Conservation (phyloP, 2,888 invertebrate genomes). For the Pollenia angustigena region DNA sequence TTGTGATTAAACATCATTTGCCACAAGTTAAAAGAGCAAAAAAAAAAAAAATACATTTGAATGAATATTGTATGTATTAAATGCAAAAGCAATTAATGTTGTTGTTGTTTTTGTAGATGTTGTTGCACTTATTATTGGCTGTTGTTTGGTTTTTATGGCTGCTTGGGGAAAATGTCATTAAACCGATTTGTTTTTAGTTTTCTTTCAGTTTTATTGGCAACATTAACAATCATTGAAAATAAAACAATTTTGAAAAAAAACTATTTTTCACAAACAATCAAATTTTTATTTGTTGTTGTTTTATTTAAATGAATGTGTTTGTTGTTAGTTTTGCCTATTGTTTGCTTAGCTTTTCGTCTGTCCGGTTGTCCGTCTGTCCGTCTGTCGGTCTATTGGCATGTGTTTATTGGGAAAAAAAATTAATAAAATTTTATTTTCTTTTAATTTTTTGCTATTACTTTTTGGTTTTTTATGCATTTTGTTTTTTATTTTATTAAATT, state of each 20-base stretch:
- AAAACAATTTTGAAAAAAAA: conserved; percentile 35
- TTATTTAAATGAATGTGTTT: not conserved
- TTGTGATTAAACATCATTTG: conserved; percentile 49
- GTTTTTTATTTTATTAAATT: conserved; percentile 30
- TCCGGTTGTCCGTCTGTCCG: not conserved
- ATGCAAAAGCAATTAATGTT: not conserved
- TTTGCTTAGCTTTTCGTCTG: not conserved
- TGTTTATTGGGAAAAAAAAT: conserved; percentile 35
- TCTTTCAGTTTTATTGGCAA: conserved; percentile 47
- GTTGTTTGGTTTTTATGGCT: conserved; percentile 4
- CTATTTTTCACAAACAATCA: conserved; percentile 20
- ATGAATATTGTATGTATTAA: not conserved
- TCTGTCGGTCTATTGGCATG: conserved; percentile 33
- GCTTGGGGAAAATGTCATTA: conserved; percentile 67
- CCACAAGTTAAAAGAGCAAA: conserved; percentile 20
- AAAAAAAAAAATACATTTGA: not conserved
- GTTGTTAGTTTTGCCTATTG: not conserved
- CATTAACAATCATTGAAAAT: conserved; percentile 37
- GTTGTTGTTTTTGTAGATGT: not conserved
- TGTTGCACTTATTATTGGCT: conserved; percentile 30
- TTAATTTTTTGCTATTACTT: conserved; percentile 21
- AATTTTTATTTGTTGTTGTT: conserved; percentile 38
- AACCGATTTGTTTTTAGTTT: conserved; percentile 47
- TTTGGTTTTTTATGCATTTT: conserved; percentile 9
- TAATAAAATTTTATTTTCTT: conserved; percentile 42